Base-by-base conservation (phyloP, 1,140 invertebrate genomes). In the Leptinotarsa texana region DNA sequence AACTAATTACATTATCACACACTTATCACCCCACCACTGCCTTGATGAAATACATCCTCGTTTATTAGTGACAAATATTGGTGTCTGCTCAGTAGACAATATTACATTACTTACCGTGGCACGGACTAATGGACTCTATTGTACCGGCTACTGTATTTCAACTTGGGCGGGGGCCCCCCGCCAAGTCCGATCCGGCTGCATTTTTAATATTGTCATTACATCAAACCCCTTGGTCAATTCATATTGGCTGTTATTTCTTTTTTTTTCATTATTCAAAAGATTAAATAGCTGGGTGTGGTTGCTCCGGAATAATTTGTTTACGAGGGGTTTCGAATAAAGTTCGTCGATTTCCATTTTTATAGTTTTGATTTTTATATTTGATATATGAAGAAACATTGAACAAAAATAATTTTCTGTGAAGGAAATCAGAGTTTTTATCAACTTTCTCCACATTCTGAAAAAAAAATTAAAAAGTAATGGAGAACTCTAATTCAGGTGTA, bases 41-140 rank as follows among this genome's bases (percentile, higher is more conserved):
- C 22, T 17, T 24, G 15, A 18, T 13, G 18, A 63, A 47, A 79
- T 77, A 79, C 75, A 75, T 79, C 49, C 49, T 61, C 33, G 63
- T 62, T 71, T 57, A 77, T 77, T 74, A 79, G 75, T 79, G 75
- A 79, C 78, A 79, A 79, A 79, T 79, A 75, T 77, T 65, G 73
- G 65, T 74, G 74, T 72, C 74, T 68, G 69, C 66, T 63, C 67
- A 33, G 72, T 72, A 77, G 78, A 79, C 78, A 79, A 79, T 79
- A 79, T 79, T 79, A 79, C 78, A 79, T 79, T 79, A 79, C 75
- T 79, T 77, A 77, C 61, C 65, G 17, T 75, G 78, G 75, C 78
- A 74, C 63, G 72, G 75, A 79, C 74, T 77, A 79, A 79, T 79
- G 75, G 75, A 69, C 47, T 27, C 75, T 71, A 75, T 79, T 79